Base-by-base conservation (phyloP, 2,113 vertebrate species). In the Columbina picui region DNA sequence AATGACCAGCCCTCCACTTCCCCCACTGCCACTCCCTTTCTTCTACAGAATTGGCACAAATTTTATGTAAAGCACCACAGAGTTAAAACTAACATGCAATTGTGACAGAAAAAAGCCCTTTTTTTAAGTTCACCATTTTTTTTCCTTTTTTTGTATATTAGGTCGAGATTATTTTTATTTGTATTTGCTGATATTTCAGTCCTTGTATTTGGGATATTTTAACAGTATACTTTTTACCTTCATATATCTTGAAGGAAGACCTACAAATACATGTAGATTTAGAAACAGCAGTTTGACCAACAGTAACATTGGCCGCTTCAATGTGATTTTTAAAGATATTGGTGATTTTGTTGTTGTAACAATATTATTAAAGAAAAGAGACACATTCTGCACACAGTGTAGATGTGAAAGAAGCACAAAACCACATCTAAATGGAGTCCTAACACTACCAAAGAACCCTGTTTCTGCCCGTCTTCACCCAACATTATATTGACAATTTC, bases 21-120 rank as follows among this genome's bases (percentile, higher is more conserved):
- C 27, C 18, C 6, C 4, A 1, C 20, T 0, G 0, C 49, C 59
- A 47, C 30, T 38, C 16, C 7, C 13, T 78, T 89, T 36, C n/a
- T 75, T 57, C 63, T 32, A 25, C 16, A 68, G 52, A 27, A 34
- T 14, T 71, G 47, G 14, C 22, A 83, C 5, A 63, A 53, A n/a
- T 8, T 73, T 12, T 39, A 34, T 60, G 79, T 79, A 73, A 73
- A 79, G 25, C 22, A 81, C 23, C 23, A 76, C 18, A 34, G 25
- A 41, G 18, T 27, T 64, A 63, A 90, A 94, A 82, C 3, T 26
- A 75, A 49, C 57, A 52, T 14, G 30, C 10, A 17, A 1, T 23
- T 73, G 27, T 65, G 34, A 39, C 49, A 80, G 26, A 90, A 86
- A 47, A 5, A 53, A 8, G 12, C 32, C 21, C 64, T 90, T 21